These are phyloP conservation scores for Clupea harengus DNA, from an alignment of 2,113 vertebrate genomes.

Conservation along the genomic window DNA sequence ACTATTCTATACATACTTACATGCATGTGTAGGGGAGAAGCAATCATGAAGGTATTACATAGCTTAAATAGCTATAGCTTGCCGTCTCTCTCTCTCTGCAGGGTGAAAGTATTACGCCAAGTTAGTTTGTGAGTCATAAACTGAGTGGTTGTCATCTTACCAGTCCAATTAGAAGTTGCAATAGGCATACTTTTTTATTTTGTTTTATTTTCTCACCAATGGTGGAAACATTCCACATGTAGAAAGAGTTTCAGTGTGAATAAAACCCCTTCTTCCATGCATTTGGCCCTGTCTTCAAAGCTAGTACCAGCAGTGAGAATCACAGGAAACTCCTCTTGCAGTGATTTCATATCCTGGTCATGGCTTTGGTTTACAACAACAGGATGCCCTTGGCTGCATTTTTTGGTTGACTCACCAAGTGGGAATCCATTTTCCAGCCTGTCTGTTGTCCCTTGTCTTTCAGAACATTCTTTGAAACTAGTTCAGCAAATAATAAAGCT, in stretches of 20 bases:
- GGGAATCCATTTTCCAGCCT: conserved; percentile 11
- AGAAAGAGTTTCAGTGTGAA: not conserved
- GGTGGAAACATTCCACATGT: not conserved
- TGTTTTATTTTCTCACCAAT: too few species aligned
- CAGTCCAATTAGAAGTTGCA: too few species aligned
- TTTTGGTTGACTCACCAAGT: conserved; percentile 12
- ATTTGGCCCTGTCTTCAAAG: not conserved
- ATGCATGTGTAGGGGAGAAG: too few species aligned
- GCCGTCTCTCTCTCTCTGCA: too few species aligned
- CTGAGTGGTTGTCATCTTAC: too few species aligned
- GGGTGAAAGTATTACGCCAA: too few species aligned
- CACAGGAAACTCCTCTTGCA: conserved; percentile 11
- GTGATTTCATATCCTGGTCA: not conserved
- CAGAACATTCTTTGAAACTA: not conserved
- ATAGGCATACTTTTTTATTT: too few species aligned
- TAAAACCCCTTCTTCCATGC: not conserved
- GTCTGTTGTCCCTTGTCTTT: not conserved
- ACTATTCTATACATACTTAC: not conserved
- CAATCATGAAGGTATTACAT: too few species aligned
- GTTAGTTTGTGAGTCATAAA: too few species aligned
- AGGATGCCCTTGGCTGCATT: conserved; percentile 11
- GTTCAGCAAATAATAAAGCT: not conserved
- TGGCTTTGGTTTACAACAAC: conserved; percentile 12
- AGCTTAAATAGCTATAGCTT: too few species aligned
- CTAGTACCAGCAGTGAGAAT: not conserved